Conservation (phyloP, 2,113 vertebrate species). For the Rhombomys opimus region DNA sequence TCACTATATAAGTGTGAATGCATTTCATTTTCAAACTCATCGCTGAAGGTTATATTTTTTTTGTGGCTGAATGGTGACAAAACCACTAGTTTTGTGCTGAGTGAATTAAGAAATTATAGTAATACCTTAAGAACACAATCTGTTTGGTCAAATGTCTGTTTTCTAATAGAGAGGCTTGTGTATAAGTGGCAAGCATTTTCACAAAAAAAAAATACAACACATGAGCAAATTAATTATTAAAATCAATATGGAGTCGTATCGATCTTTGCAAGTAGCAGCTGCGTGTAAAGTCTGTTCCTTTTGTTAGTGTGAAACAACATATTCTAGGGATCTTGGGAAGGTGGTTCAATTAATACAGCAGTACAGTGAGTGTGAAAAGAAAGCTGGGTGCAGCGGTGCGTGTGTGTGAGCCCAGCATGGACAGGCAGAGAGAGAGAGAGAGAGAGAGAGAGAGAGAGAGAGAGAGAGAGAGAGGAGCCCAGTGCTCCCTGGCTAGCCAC, state of each 20-base stretch:
- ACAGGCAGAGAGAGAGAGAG: not conserved
- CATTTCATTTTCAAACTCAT: conserved; percentile 1
- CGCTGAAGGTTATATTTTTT: not conserved
- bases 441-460: not conserved
- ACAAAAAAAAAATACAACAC: not conserved
- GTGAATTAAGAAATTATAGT: conserved; percentile 23
- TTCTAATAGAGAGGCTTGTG: not conserved
- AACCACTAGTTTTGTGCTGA: not conserved
- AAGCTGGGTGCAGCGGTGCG: not conserved
- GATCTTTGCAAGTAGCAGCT: not conserved
- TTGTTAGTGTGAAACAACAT: not conserved
- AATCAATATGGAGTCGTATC: not conserved
- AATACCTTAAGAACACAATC: conserved; percentile 10
- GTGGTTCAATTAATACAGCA: too few species aligned
- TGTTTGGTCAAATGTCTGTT: not conserved
- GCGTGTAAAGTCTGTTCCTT: not conserved
- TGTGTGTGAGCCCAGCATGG: not conserved
- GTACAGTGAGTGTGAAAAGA: too few species aligned
- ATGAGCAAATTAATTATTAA: conserved; percentile 1
- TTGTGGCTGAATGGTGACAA: not conserved
- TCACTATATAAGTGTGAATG: not conserved
- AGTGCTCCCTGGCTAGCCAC: not conserved
- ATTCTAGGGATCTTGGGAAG: not conserved
- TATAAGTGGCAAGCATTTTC: not conserved
- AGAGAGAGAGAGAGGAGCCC: not conserved